These are phyloP conservation scores for Scotopteryx bipunctaria DNA, from an alignment of 2,888 invertebrate species.

Conservation along the genomic window DNA sequence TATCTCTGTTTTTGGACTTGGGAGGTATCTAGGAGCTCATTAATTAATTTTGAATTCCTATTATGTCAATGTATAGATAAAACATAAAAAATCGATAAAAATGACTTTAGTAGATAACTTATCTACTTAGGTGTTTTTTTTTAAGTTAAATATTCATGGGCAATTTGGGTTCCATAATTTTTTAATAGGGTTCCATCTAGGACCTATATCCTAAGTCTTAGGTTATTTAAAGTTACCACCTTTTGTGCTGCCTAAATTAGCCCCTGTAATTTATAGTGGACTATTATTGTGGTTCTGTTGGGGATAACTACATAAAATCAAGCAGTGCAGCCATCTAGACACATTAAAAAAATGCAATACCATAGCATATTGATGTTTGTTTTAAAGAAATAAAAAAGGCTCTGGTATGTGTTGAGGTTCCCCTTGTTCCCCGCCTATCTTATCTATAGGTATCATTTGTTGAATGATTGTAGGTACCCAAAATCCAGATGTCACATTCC, in stretches of 20 bases:
- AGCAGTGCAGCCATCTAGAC: neutral
- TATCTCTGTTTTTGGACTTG: conserved; percentile 23
- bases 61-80: neutral
- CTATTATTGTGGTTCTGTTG: no score
- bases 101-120: neutral
- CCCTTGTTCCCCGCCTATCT: conserved; percentile 4
- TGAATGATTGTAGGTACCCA: conserved; percentile 9
- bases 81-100: neutral
- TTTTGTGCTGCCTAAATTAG: no score
- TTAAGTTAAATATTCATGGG: neutral
- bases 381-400: conserved; percentile 1
- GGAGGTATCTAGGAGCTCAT: conserved; percentile 8
- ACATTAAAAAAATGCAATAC: neutral
- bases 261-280: no score
- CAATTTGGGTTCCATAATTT: no score
- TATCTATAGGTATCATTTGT: conserved; percentile 8
- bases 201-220: no score
- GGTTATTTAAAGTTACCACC: no score
- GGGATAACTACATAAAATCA: no score
- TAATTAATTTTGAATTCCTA: neutral
- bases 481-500: conserved; percentile 14
- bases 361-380: neutral
- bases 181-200: no score
- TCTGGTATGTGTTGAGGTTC: conserved; percentile 6
- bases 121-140: neutral